Percentiles rank a stretch among this genome's conserved stretches.
Evolutionary conservation across 1,140 invertebrate species (phyloP).

Genomic region (Eumaeus atala): DNA sequence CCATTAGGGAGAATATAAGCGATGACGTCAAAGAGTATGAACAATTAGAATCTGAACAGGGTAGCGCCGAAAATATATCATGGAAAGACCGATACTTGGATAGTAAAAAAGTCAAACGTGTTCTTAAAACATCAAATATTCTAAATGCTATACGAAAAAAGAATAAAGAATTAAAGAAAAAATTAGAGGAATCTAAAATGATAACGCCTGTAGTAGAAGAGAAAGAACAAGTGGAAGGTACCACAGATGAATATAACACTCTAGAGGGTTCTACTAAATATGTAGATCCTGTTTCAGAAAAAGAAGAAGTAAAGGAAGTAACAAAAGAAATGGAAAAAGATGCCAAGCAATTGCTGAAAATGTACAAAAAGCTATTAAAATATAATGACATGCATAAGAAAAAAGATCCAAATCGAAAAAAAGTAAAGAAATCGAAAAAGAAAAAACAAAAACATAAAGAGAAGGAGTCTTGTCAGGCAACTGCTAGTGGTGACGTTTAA

Average conservation of each 20-base stretch:
- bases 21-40: slow-evolving; percentile 39
- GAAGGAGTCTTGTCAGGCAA: background rate
- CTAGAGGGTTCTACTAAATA: slow-evolving; percentile 60
- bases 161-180: slow-evolving; percentile 74
- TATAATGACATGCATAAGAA: slow-evolving; percentile 56
- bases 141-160: slow-evolving; percentile 76
- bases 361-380: slow-evolving; percentile 70
- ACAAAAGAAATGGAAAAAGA: slow-evolving; percentile 65
- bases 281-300: slow-evolving; percentile 48
- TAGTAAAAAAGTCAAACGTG: slow-evolving; percentile 75
- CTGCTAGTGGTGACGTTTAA: background rate
- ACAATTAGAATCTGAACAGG: slow-evolving; percentile 17
- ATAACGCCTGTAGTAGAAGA: slow-evolving; percentile 19
- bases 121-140: slow-evolving; percentile 72
- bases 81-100: slow-evolving; percentile 68
- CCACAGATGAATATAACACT: slow-evolving; percentile 65
- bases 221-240: slow-evolving; percentile 45
- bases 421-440: slow-evolving; percentile 57
- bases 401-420: slow-evolving; percentile 53
- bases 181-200: slow-evolving; percentile 48
- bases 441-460: slow-evolving; percentile 34
- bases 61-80: slow-evolving; percentile 43
- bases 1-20: slow-evolving; percentile 41
- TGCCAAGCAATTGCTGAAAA: slow-evolving; percentile 64
- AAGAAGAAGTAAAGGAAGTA: slow-evolving; percentile 25